phyloP scores from a whole-genome alignment of 2,797 vertebrate genomes.

The Anguilla obscura region DNA sequence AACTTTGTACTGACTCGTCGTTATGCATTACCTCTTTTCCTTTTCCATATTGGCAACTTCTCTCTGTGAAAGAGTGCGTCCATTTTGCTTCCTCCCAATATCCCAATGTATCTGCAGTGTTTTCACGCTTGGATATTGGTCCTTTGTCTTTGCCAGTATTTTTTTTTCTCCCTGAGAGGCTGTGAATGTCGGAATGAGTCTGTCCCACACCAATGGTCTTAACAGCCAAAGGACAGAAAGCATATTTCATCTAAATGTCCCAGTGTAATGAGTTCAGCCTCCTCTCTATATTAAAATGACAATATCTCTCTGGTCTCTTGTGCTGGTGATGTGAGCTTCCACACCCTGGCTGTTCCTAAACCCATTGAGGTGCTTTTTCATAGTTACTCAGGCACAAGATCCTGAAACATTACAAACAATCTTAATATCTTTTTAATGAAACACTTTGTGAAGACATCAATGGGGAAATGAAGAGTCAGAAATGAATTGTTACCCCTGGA shows the following conservation, averaged over 20 bases:
- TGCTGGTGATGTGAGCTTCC: neutral
- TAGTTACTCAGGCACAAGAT: conserved; percentile 1
- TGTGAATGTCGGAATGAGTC: conserved; percentile 23
- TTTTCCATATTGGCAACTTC: neutral
- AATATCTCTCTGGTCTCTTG: neutral
- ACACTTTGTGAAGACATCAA: conserved; percentile 12
- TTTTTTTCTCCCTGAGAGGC: neutral
- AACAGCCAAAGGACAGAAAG: conserved; percentile 26
- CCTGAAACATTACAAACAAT: neutral
- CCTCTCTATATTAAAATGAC: conserved; percentile 28
- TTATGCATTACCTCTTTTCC: neutral
- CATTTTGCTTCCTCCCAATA: neutral
- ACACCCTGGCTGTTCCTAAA: neutral
- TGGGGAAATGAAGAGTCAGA: conserved; percentile 8
- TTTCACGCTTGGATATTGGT: neutral
- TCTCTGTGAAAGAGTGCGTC: neutral
- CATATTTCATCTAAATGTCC: conserved; percentile 24
- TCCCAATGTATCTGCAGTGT: neutral
- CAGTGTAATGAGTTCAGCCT: conserved; percentile 28
- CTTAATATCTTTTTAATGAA: conserved; percentile 24
- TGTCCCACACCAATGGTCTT: conserved; percentile 26
- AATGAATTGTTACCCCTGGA: conserved; percentile 13
- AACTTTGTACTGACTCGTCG: neutral
- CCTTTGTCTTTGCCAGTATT: neutral
- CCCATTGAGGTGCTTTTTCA: neutral